Evolutionary conservation across 2,888 invertebrate species (phyloP).

Genomic region (Emmelina monodactyla): DNA sequence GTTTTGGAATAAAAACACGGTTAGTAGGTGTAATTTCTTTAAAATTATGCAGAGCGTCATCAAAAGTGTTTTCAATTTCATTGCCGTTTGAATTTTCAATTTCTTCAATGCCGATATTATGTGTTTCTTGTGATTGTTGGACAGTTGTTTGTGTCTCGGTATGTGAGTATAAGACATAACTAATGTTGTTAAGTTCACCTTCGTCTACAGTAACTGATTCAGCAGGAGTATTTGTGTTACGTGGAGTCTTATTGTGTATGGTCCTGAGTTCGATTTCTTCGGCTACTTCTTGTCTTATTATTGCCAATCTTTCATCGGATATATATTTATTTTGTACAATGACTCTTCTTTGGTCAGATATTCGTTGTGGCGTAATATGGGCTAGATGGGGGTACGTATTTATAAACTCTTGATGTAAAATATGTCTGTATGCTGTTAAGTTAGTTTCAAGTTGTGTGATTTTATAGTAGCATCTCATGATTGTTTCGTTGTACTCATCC

Average conservation of each 20-base stretch:
- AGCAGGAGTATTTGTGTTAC: too few species aligned
- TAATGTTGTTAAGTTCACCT: not conserved
- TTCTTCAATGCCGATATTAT: too few species aligned
- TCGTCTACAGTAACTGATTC: not conserved
- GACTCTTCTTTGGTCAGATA: constrained; percentile 4
- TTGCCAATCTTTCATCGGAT: not conserved
- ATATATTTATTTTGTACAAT: not conserved
- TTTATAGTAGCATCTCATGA: constrained; percentile 7
- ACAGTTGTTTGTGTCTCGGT: not conserved
- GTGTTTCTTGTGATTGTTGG: not conserved
- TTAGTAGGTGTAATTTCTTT: not conserved
- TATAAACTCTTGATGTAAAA: not conserved
- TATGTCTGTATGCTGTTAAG: not conserved
- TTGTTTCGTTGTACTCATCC: constrained; percentile 7
- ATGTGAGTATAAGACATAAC: not conserved
- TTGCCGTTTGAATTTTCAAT: too few species aligned
- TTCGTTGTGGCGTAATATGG: constrained; percentile 2
- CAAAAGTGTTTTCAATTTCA: too few species aligned
- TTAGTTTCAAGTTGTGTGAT: not conserved
- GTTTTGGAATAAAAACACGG: constrained; percentile 2
- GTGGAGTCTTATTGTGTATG: too few species aligned
- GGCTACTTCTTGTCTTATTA: not conserved
- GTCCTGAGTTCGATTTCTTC: too few species aligned
- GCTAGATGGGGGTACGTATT: constrained; percentile 1
- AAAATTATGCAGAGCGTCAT: not conserved